phyloP scores from a whole-genome alignment of 2,113 vertebrate genomes.

The Myodes glareolus region DNA sequence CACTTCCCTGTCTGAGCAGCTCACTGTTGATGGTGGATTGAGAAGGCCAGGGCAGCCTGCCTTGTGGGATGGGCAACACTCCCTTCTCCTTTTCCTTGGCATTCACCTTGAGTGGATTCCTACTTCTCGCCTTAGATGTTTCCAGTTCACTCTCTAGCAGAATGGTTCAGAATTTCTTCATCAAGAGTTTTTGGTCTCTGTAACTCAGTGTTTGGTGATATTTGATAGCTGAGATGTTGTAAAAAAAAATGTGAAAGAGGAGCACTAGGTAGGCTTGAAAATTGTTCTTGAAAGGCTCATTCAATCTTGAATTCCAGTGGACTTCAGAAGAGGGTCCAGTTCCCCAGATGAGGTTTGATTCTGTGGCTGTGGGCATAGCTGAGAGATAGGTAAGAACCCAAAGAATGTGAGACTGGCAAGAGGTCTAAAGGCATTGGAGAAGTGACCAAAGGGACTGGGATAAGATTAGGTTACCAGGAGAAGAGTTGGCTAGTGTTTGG shows the following conservation, averaged over 20 bases:
- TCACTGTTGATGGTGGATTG: background rate
- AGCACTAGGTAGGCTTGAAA: background rate
- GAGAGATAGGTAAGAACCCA: background rate
- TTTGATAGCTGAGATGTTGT: background rate
- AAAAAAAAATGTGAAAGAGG: background rate
- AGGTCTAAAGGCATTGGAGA: background rate
- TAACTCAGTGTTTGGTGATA: constrained; percentile 8
- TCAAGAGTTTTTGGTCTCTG: background rate
- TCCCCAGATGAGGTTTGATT: too few species aligned
- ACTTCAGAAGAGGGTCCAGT: background rate
- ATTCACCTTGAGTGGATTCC: background rate
- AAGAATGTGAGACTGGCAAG: background rate
- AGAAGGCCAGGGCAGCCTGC: background rate
- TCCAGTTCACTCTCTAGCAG: background rate
- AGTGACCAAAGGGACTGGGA: background rate
- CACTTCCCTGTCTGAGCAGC: background rate
- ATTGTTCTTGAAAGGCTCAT: background rate
- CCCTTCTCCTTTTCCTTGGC: background rate
- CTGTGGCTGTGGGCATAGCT: background rate
- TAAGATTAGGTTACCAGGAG: background rate
- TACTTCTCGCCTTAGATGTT: background rate
- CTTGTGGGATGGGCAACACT: background rate
- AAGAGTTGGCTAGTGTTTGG: background rate
- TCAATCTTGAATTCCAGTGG: background rate
- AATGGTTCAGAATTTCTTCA: background rate